A percentile compares a stretch with the other conserved stretches of the same genome.
Evolutionary conservation across 2,797 vertebrate genomes (phyloP).

Genomic region (Psittacula derbiana): DNA sequence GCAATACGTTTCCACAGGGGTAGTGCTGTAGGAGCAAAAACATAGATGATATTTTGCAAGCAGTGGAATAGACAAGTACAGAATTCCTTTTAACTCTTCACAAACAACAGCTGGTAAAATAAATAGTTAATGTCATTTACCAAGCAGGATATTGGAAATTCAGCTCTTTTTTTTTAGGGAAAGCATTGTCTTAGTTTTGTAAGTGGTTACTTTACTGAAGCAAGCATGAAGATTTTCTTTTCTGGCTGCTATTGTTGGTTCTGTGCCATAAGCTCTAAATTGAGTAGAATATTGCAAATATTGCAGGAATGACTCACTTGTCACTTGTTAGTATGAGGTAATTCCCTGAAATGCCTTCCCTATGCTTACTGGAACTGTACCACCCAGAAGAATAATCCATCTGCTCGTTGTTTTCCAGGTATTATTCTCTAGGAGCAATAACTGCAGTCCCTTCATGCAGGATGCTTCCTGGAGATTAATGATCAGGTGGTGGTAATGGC

Average conservation of each 20-base stretch:
- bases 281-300: not conserved
- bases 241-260: not conserved
- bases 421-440: not conserved
- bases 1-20: not conserved
- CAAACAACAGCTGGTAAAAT: not conserved
- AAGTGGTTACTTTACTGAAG: not conserved
- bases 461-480: slow-evolving; percentile 25
- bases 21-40: not conserved
- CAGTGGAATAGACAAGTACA: not conserved
- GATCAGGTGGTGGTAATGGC: not conserved
- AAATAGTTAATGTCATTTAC: not conserved
- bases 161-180: not conserved
- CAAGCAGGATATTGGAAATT: not conserved
- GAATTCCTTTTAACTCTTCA: not conserved
- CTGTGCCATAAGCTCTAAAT: not conserved
- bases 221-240: not conserved
- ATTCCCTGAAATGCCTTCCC: not conserved
- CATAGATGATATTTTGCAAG: not conserved
- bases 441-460: not conserved
- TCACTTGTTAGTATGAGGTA: not conserved
- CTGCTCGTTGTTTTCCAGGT: slow-evolving; percentile 14
- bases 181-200: not conserved
- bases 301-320: not conserved
- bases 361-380: not conserved
- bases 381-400: not conserved